These are phyloP conservation scores for Latheticus oryzae DNA, from an alignment of 2,888 invertebrate species.

Conservation along the genomic window DNA sequence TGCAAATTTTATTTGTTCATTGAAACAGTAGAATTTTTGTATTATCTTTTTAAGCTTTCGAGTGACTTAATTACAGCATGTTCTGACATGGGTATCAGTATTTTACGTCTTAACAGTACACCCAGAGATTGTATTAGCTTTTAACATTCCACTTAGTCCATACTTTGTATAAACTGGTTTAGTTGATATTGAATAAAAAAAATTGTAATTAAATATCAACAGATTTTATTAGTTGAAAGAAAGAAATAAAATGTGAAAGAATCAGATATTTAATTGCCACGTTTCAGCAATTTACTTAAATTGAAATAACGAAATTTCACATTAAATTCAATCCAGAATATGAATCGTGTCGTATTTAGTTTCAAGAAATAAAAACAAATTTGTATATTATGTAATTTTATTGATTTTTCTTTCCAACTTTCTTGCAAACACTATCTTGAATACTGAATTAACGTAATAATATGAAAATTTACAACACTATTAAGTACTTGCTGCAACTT, in stretches of 20 bases:
- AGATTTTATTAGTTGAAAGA: slow-evolving; percentile 8
- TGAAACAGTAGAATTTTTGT: not conserved
- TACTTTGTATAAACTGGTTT: slow-evolving; percentile 24
- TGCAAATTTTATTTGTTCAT: no score
- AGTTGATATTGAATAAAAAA: not conserved
- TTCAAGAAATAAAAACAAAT: not conserved
- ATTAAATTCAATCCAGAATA: not conserved
- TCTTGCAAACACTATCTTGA: slow-evolving; percentile 7
- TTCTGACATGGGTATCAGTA: slow-evolving; percentile 18
- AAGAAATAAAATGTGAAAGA: slow-evolving; percentile 11
- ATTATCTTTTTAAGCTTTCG: slow-evolving; percentile 4
- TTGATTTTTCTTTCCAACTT: slow-evolving; percentile 12
- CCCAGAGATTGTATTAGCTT: slow-evolving; percentile 12
- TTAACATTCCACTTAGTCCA: slow-evolving; percentile 27
- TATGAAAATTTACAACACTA: slow-evolving; percentile 27
- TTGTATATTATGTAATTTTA: not conserved
- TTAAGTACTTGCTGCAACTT: slow-evolving; percentile 27
- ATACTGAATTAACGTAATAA: slow-evolving; percentile 11
- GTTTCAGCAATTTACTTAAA: slow-evolving; percentile 15
- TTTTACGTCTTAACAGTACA: slow-evolving; percentile 19
- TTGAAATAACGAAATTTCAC: slow-evolving; percentile 9
- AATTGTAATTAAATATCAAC: slow-evolving; percentile 18
- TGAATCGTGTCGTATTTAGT: slow-evolving; percentile 4
- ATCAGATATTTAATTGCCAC: slow-evolving; percentile 11
- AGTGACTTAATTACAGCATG: slow-evolving; percentile 30